Percentiles rank a stretch among this genome's conserved stretches.
Evolutionary conservation across 2,888 invertebrate species (phyloP).

Genomic region (Odiellus spinosus): DNA sequence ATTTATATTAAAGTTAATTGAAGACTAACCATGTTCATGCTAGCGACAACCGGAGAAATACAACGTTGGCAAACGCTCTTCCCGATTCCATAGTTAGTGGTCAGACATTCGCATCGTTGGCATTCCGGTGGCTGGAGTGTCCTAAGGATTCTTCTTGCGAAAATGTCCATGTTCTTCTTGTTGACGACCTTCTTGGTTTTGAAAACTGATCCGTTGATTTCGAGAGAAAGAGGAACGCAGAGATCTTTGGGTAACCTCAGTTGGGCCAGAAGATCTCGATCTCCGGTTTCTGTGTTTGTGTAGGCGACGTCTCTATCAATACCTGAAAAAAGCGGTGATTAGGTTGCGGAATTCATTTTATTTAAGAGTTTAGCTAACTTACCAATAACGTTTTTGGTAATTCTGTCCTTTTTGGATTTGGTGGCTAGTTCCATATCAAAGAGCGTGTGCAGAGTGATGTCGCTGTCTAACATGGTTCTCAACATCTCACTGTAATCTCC

Average conservation of each 20-base stretch:
- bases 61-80: slow-evolving; percentile 29
- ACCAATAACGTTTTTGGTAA: neutral
- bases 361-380: neutral
- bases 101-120: slow-evolving; percentile 33
- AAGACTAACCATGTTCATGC: slow-evolving; percentile 22
- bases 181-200: slow-evolving; percentile 37
- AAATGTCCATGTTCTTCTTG: slow-evolving; percentile 47
- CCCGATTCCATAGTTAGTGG: slow-evolving; percentile 31
- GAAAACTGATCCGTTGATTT: slow-evolving; percentile 52
- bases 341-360: too few relatives aligned
- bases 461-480: slow-evolving; percentile 62
- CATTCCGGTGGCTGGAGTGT: slow-evolving; percentile 29
- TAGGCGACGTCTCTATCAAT: slow-evolving; percentile 59
- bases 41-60: slow-evolving; percentile 24
- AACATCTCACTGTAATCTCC: slow-evolving; percentile 61
- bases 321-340: slow-evolving; percentile 33
- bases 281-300: slow-evolving; percentile 65
- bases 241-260: slow-evolving; percentile 57
- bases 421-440: slow-evolving; percentile 34
- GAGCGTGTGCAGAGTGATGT: slow-evolving; percentile 61
- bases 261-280: slow-evolving; percentile 51
- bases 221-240: slow-evolving; percentile 63
- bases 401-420: neutral
- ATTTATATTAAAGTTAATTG: too few relatives aligned
- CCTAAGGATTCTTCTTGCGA: slow-evolving; percentile 40